Percentiles rank a stretch among this genome's conserved stretches.
Evolutionary conservation across 2,113 vertebrate genomes (phyloP).

Genomic region (Periophthalmodon schlosseri): DNA sequence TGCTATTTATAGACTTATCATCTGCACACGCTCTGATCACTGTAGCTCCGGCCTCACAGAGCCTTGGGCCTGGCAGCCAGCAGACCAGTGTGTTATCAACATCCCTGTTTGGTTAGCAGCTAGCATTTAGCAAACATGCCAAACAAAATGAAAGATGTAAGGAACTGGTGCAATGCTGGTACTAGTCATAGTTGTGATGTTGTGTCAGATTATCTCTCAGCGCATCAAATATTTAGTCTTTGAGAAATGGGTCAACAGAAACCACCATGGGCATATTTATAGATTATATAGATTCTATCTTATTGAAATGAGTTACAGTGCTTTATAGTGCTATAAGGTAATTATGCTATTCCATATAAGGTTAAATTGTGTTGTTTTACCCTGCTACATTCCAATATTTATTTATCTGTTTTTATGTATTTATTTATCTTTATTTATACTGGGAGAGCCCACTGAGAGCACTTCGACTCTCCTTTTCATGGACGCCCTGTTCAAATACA

Average conservation of each 20-base stretch:
- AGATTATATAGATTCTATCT: neutral
- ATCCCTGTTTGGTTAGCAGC: constrained; percentile 12
- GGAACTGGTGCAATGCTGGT: neutral
- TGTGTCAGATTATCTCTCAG: constrained; percentile 1
- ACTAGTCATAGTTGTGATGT: too few species aligned
- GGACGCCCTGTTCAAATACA: too few species aligned
- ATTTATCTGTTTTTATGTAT: neutral
- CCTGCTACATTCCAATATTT: neutral
- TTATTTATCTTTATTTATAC: neutral
- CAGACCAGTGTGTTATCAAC: constrained; percentile 40
- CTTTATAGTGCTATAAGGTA: neutral
- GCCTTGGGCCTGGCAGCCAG: constrained; percentile 51
- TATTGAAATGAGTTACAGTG: neutral
- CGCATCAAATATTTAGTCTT: constrained; percentile 2
- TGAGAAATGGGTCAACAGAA: constrained; percentile 1
- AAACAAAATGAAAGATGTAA: neutral
- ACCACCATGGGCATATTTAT: neutral
- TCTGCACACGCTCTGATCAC: constrained; percentile 65
- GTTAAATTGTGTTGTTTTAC: neutral
- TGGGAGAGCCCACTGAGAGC: too few species aligned
- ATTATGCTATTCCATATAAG: neutral
- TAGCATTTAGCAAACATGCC: constrained; percentile 2
- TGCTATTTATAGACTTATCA: constrained; percentile 73
- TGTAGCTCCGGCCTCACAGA: constrained; percentile 54
- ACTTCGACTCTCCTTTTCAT: too few species aligned